phyloP scores from a whole-genome alignment of 53 echinoderm and acorn worm species.

The Crossaster papposus region DNA sequence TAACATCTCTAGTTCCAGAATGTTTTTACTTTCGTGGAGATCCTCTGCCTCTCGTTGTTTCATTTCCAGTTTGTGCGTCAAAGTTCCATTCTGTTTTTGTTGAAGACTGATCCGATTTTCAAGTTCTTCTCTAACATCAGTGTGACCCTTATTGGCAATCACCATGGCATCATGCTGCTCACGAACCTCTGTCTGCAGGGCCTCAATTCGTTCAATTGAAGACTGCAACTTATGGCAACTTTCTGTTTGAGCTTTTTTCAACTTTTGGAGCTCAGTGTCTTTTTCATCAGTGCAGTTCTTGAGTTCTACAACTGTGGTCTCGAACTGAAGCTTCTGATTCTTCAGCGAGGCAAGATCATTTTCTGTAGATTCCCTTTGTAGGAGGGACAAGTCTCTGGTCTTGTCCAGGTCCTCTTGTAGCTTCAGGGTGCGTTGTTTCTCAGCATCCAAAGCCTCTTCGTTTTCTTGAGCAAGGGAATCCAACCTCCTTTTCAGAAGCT shows the following conservation, averaged over 20 bases:
- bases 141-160: constrained; percentile 61
- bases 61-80: constrained; percentile 45
- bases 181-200: constrained; percentile 54
- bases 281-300: constrained; percentile 30
- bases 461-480: constrained; percentile 55
- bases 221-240: constrained; percentile 24
- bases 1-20: constrained; percentile 30
- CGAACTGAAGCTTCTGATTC: constrained; percentile 56
- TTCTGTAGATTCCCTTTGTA: constrained; percentile 32
- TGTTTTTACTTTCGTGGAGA: constrained; percentile 34
- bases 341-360: constrained; percentile 41
- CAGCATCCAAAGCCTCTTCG: constrained; percentile 36
- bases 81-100: constrained; percentile 2
- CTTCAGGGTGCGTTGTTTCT: constrained; percentile 9
- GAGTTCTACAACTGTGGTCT: constrained; percentile 51
- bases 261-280: constrained; percentile 37
- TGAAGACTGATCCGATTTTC: constrained; percentile 45
- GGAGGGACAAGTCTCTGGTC: not conserved
- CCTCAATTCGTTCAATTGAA: constrained; percentile 49
- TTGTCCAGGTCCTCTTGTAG: constrained; percentile 39
- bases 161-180: constrained; percentile 56
- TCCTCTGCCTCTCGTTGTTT: constrained; percentile 39
- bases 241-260: constrained; percentile 46
- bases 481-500: constrained; percentile 56
- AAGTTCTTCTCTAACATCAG: constrained; percentile 60